These are phyloP conservation scores for Schizothorax lantsangensis DNA, from an alignment of 2,797 vertebrate genomes.

Conservation along the genomic window DNA sequence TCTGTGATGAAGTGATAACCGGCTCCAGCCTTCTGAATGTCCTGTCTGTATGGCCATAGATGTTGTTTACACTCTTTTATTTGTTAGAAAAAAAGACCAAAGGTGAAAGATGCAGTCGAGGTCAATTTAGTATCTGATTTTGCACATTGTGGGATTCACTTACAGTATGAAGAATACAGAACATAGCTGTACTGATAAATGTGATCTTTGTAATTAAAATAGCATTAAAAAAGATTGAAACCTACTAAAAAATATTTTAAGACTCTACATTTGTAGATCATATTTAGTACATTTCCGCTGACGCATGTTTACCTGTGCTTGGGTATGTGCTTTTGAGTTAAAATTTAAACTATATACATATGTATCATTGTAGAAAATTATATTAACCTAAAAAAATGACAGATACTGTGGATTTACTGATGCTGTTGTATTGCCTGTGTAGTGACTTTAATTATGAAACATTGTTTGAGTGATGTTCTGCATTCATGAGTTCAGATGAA, in stretches of 20 bases:
- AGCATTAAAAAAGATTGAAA: neutral
- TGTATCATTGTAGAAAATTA: constrained; percentile 20
- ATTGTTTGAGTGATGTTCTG: neutral
- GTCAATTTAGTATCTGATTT: constrained; percentile 16
- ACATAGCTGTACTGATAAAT: constrained; percentile 14
- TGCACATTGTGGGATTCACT: constrained; percentile 17
- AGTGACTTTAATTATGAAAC: neutral
- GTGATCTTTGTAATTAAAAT: constrained; percentile 26
- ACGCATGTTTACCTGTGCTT: neutral
- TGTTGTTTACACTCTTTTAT: constrained; percentile 17
- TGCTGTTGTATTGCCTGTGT: constrained; percentile 25
- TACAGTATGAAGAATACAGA: neutral
- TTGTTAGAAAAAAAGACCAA: constrained; percentile 10
- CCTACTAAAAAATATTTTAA: constrained; percentile 15
- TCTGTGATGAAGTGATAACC: constrained; percentile 36
- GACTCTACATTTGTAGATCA: constrained; percentile 23
- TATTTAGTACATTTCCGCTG: constrained; percentile 34
- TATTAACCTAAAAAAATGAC: neutral
- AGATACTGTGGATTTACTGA: constrained; percentile 10
- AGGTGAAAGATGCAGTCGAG: constrained; percentile 13
- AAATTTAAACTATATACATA: constrained; percentile 1
- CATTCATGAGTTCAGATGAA: neutral
- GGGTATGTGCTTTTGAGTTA: constrained; percentile 3
- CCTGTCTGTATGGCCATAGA: constrained; percentile 10
- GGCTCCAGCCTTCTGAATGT: constrained; percentile 33